Conservation (phyloP, 2,888 invertebrate genomes). For the Andrena camellia region DNA sequence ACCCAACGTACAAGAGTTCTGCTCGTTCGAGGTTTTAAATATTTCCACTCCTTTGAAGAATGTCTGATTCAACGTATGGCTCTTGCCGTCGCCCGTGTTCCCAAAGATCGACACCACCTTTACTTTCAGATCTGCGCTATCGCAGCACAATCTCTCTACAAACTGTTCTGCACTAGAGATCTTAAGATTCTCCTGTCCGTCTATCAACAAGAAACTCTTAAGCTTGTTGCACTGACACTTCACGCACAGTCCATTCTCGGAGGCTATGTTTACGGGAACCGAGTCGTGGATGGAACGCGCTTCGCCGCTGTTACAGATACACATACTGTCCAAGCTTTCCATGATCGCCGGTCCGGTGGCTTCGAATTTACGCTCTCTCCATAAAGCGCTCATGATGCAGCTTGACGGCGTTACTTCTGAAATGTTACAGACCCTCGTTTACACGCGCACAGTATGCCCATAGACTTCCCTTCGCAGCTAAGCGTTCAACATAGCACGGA, state of each 20-base stretch:
- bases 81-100: conserved; percentile 94
- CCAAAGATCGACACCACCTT: conserved; percentile 94
- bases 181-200: conserved; percentile 88
- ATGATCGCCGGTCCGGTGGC: conserved; percentile 80
- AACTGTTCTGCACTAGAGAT: conserved; percentile 87
- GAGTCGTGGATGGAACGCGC: conserved; percentile 49
- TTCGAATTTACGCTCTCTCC: conserved; percentile 33
- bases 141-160: conserved; percentile 85
- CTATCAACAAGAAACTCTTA: conserved; percentile 87
- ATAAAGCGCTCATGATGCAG: conserved; percentile 54
- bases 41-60: conserved; percentile 87
- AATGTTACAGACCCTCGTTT: neutral
- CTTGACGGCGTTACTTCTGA: neutral
- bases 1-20: conserved; percentile 91
- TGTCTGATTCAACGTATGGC: conserved; percentile 91
- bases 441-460: too few relatives aligned
- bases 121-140: conserved; percentile 86
- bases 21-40: conserved; percentile 89
- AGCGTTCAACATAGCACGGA: too few relatives aligned
- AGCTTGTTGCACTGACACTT: conserved; percentile 58
- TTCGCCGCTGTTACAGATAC: conserved; percentile 58
- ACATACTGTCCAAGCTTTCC: conserved; percentile 80
- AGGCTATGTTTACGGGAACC: conserved; percentile 40
- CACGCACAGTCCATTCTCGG: conserved; percentile 4
- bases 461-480: too few relatives aligned